Evolutionary conservation across 1,140 invertebrate genomes (phyloP).

Genomic region (Lepidurus couesii): DNA sequence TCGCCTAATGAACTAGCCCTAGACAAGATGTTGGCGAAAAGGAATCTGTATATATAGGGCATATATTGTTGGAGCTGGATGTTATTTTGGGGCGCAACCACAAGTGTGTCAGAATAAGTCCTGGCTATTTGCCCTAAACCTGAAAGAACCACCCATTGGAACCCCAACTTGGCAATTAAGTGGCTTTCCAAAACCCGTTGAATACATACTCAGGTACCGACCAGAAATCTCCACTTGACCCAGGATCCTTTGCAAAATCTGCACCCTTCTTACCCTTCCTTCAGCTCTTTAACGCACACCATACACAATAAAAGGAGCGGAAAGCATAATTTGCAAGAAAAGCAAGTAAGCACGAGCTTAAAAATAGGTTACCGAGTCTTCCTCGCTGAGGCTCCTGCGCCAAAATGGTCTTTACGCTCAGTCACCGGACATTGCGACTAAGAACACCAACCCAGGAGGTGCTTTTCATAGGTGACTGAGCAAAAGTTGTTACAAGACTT

Average conservation of each 20-base stretch:
- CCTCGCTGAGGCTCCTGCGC: not conserved
- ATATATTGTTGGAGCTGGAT: conserved; percentile 4
- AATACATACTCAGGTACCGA: not conserved
- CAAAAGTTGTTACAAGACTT: not conserved
- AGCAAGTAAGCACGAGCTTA: not conserved
- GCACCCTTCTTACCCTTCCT: not conserved
- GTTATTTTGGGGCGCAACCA: conserved; percentile 21
- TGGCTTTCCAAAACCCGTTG: not conserved
- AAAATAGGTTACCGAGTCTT: not conserved
- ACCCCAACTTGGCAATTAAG: not conserved
- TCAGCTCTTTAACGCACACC: not conserved
- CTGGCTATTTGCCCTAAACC: conserved; percentile 5
- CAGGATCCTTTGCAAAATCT: not conserved
- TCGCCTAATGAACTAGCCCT: not conserved
- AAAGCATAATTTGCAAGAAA: not conserved
- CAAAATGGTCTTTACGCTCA: not conserved
- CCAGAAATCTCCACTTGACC: too few relatives aligned
- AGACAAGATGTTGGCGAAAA: not conserved
- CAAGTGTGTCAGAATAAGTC: conserved; percentile 19
- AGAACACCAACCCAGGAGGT: not conserved
- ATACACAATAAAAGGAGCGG: not conserved
- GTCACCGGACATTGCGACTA: not conserved
- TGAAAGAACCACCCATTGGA: not conserved
- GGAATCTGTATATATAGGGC: not conserved
- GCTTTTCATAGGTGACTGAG: not conserved